Percentiles rank a stretch among this genome's conserved stretches.
Conservation (phyloP, 2,888 invertebrate genomes). For the Branchellion lobata region DNA sequence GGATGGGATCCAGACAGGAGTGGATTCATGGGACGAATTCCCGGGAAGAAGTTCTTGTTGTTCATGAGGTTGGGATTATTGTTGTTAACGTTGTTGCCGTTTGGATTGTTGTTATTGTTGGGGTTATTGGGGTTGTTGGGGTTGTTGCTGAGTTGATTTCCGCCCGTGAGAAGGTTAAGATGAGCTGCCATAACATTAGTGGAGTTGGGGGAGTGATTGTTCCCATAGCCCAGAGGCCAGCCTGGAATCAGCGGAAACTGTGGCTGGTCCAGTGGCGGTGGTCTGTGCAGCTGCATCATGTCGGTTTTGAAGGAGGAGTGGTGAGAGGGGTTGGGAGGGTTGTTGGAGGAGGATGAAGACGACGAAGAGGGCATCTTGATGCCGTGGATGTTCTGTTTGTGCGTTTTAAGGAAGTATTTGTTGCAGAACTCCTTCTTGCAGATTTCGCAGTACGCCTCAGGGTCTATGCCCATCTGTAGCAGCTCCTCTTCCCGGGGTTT, state of each 20-base stretch:
- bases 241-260: slow-evolving; percentile 31
- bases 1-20: slow-evolving; percentile 31
- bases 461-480: slow-evolving; percentile 60
- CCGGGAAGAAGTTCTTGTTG: slow-evolving; percentile 30
- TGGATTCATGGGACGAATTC: slow-evolving; percentile 26
- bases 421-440: slow-evolving; percentile 97
- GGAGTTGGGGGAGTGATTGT: slow-evolving; percentile 31
- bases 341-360: slow-evolving; percentile 4
- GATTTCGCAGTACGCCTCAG: slow-evolving; percentile 65
- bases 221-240: slow-evolving; percentile 19
- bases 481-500: slow-evolving; percentile 45
- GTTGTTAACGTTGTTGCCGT: background rate
- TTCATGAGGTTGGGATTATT: background rate
- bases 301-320: slow-evolving; percentile 5
- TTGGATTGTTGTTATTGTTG: slow-evolving; percentile 8
- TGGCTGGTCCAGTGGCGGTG: background rate
- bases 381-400: slow-evolving; percentile 96
- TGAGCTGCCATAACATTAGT: slow-evolving; percentile 33
- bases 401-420: slow-evolving; percentile 93
- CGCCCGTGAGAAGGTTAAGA: slow-evolving; percentile 34
- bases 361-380: slow-evolving; percentile 65
- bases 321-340: background rate
- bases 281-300: background rate
- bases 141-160: background rate
- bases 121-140: slow-evolving; percentile 19